These are phyloP conservation scores for Hyles euphorbiae DNA, from an alignment of 1,140 invertebrate genomes.

Conservation along the genomic window DNA sequence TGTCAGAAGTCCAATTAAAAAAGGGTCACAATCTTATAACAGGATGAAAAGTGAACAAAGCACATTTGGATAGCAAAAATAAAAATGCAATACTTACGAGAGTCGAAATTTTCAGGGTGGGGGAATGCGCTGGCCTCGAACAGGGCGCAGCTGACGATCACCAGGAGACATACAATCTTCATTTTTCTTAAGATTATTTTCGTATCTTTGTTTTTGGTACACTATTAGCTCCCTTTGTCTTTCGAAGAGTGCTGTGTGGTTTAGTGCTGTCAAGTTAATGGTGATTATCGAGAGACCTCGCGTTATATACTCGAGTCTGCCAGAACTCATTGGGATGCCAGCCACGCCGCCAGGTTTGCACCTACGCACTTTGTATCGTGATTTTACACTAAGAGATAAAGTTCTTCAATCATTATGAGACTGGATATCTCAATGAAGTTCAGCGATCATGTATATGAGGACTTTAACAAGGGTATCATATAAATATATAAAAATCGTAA, in stretches of 20 bases:
- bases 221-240: constrained; percentile 30
- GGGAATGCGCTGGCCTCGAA: constrained; percentile 46
- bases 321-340: constrained; percentile 56
- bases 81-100: constrained; percentile 41
- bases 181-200: constrained; percentile 21
- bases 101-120: constrained; percentile 53
- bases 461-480: too few species aligned
- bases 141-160: constrained; percentile 42
- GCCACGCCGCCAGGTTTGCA: constrained; percentile 37
- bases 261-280: constrained; percentile 43
- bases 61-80: too few species aligned
- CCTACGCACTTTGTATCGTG: constrained; percentile 36
- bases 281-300: constrained; percentile 24
- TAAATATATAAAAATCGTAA: too few species aligned
- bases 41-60: not conserved
- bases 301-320: constrained; percentile 57
- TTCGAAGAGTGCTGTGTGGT: constrained; percentile 41
- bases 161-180: constrained; percentile 29
- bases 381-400: constrained; percentile 53
- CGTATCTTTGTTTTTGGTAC: constrained; percentile 9
- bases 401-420: constrained; percentile 54
- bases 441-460: constrained; percentile 3
- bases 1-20: too few species aligned
- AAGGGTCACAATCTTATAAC: too few species aligned
- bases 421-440: constrained; percentile 48